Evolutionary conservation across 2,797 vertebrate species (phyloP).

Genomic region (Manis pentadactyla): DNA sequence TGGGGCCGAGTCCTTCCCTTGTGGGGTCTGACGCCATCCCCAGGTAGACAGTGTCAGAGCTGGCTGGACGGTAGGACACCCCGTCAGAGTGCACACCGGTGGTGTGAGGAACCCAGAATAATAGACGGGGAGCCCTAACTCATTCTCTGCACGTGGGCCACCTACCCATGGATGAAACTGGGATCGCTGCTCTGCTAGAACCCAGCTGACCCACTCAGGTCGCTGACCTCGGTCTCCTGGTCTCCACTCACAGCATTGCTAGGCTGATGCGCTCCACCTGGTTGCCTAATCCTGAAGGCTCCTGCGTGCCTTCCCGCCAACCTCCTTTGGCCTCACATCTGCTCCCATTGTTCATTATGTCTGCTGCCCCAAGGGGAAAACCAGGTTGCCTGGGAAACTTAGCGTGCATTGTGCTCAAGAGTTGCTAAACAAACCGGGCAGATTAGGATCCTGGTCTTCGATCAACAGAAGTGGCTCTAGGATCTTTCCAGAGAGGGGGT

Average conservation of each 20-base stretch:
- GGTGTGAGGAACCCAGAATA: background rate
- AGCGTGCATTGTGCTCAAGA: background rate
- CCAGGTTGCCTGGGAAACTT: no score
- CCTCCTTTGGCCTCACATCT: background rate
- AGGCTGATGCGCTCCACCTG: background rate
- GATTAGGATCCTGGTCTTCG: no score
- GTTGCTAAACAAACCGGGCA: no score
- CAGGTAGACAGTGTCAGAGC: background rate
- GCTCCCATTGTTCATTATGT: background rate
- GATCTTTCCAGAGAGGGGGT: background rate
- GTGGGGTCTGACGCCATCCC: background rate
- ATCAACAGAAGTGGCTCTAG: background rate
- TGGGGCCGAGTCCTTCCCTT: background rate
- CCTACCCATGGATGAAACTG: rapidly evolving
- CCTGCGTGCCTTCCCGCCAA: background rate
- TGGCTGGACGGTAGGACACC: background rate
- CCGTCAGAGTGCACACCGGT: background rate
- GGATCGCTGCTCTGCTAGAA: background rate
- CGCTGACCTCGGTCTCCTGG: background rate
- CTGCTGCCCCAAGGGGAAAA: background rate
- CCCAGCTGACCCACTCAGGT: rapidly evolving
- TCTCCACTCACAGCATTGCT: background rate
- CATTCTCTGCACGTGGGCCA: no score
- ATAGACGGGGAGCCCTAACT: no score
- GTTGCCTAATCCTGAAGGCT: background rate